A percentile compares a stretch with the other conserved stretches of the same genome.
Conservation (phyloP, 1,140 invertebrate species). For the Dinothrombium tinctorium region DNA sequence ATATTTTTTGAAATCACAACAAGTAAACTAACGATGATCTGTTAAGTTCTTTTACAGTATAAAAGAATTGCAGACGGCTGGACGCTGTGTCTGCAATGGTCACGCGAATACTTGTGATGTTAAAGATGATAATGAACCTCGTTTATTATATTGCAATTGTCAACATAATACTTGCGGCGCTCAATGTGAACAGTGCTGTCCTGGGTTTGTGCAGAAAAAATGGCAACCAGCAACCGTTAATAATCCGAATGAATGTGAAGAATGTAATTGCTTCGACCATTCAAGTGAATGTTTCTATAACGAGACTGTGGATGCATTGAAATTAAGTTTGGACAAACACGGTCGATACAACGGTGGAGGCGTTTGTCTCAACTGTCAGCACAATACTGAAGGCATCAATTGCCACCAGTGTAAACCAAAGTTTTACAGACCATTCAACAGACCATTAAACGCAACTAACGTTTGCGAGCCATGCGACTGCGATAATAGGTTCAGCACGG, state of each 20-base stretch:
- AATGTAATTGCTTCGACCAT: constrained; percentile 91
- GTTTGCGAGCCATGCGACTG: constrained; percentile 63
- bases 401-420: constrained; percentile 73
- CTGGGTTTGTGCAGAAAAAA: constrained; percentile 70
- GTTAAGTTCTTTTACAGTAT: constrained; percentile 99
- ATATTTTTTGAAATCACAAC: too few species aligned
- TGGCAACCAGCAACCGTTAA: constrained; percentile 58
- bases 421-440: constrained; percentile 57
- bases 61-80: constrained; percentile 94
- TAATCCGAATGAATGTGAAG: constrained; percentile 59
- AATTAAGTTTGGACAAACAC: constrained; percentile 65
- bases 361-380: constrained; percentile 60
- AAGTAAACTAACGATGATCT: too few species aligned
- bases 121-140: constrained; percentile 44
- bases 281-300: constrained; percentile 71
- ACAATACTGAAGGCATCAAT: constrained; percentile 91
- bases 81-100: constrained; percentile 93
- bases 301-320: constrained; percentile 45
- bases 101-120: constrained; percentile 85
- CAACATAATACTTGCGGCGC: constrained; percentile 89
- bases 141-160: constrained; percentile 66
- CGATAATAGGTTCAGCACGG: constrained; percentile 56
- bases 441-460: constrained; percentile 56
- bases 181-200: constrained; percentile 77
- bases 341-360: constrained; percentile 78